Percentiles rank a stretch among this genome's conserved stretches.
These are phyloP conservation scores for Conops quadrifasciatus DNA, from an alignment of 2,888 invertebrate species.

Conservation along the genomic window DNA sequence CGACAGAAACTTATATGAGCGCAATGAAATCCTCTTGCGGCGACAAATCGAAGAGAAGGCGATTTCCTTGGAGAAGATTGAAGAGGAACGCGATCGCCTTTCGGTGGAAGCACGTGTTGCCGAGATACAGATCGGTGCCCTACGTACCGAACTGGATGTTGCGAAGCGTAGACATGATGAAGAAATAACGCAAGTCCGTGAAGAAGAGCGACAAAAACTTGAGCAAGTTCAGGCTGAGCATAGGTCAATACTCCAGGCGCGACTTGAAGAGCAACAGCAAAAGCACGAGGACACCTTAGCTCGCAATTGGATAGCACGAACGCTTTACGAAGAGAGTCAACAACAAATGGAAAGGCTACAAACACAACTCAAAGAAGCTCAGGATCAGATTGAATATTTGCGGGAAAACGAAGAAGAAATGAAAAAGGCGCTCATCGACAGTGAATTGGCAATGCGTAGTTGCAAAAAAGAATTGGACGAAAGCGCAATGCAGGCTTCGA, in stretches of 20 bases:
- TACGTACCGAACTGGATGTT: slow-evolving; percentile 55
- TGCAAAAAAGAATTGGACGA: slow-evolving; percentile 76
- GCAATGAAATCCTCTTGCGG: slow-evolving; percentile 46
- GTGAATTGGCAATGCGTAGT: slow-evolving; percentile 68
- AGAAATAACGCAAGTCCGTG: slow-evolving; percentile 51
- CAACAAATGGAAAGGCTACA: slow-evolving; percentile 66
- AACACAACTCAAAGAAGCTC: slow-evolving; percentile 65
- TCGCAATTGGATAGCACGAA: slow-evolving; percentile 69
- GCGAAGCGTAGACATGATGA: slow-evolving; percentile 52
- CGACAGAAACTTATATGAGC: slow-evolving; percentile 37
- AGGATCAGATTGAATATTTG: slow-evolving; percentile 61
- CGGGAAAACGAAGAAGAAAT: slow-evolving; percentile 65
- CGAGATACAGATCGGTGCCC: slow-evolving; percentile 55
- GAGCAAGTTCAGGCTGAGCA: slow-evolving; percentile 49
- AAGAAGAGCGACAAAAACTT: slow-evolving; percentile 52
- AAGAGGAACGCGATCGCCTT: slow-evolving; percentile 61
- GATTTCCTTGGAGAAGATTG: slow-evolving; percentile 59
- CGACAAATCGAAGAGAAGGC: slow-evolving; percentile 55
- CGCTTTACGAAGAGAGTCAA: slow-evolving; percentile 68
- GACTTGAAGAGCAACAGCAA: slow-evolving; percentile 48
- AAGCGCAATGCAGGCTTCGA: slow-evolving; percentile 77
- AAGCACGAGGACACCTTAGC: slow-evolving; percentile 67
- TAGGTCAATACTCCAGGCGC: slow-evolving; percentile 46
- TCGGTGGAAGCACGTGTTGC: slow-evolving; percentile 55
- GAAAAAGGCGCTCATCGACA: slow-evolving; percentile 58